Percentiles rank a stretch among this genome's conserved stretches.
Evolutionary conservation across 2,797 vertebrate species (phyloP).

Genomic region (Clarias fuscus): DNA sequence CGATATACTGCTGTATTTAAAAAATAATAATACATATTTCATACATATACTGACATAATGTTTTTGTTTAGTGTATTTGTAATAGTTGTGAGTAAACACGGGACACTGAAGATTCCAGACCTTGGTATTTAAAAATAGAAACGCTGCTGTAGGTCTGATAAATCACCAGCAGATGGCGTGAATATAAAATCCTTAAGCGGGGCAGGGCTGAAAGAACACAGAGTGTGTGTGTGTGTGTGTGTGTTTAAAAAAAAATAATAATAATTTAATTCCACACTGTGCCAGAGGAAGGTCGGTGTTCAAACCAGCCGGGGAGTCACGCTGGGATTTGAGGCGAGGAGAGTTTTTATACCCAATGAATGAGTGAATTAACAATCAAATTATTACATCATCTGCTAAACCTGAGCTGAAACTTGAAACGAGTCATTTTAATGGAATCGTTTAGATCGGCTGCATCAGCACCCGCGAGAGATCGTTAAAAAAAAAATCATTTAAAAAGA

Average conservation of each 20-base stretch:
- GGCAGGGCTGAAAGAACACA: not conserved
- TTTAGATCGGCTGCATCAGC: not conserved
- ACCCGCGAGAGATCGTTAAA: not conserved
- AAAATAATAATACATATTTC: not conserved
- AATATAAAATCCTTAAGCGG: not conserved
- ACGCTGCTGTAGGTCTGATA: not conserved
- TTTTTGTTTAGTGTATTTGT: not conserved
- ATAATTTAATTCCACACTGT: not conserved
- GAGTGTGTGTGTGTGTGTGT: no score
- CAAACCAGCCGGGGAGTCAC: not conserved
- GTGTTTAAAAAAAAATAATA: no score
- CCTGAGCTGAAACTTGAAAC: not conserved
- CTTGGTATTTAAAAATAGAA: not conserved
- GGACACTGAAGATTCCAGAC: not conserved
- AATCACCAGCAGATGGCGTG: not conserved
- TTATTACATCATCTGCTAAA: not conserved
- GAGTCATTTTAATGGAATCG: not conserved
- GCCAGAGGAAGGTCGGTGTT: no score
- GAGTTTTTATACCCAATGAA: not conserved
- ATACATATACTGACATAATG: not conserved
- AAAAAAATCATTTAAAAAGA: not conserved
- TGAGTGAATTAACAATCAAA: not conserved
- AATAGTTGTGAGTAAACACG: not conserved
- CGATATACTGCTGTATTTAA: not conserved
- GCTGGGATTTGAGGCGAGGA: not conserved